Base-by-base conservation (phyloP, 2,888 invertebrate genomes). In the Pyralis farinalis region DNA sequence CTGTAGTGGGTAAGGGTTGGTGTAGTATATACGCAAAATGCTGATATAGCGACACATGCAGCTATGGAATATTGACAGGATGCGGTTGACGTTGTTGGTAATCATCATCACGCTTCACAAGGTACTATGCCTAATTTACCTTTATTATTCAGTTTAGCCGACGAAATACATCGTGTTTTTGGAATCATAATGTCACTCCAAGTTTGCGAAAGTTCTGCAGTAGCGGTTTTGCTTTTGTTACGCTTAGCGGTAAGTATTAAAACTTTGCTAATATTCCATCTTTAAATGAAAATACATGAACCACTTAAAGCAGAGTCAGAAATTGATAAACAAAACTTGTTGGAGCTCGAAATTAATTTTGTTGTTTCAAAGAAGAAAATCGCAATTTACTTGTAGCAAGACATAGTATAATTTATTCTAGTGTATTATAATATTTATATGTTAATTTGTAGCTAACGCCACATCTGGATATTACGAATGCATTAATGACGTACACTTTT, bases 111-210 rank as follows among this genome's bases (percentile, higher is more conserved):
- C n/a, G n/a, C n/a, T n/a, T n/a, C n/a, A n/a, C n/a, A n/a, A n/a
- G n/a, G n/a, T n/a, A n/a, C n/a, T n/a, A n/a, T 31, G 25, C 33
- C 43, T 43, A 33, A 47, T 40, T 31, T 31, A 29, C 38, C 28
- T 44, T 46, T 34, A 50, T 57, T 60, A 57, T 71, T 55, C 57
- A 84, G 86, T 55, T 74, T 86, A 53, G 67, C 72, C 40, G 71
- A 74, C 43, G 82, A 86, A 63, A 74, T 85, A 51, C 61, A 80
- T 57, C 77, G 80, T 58, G 70, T 84, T 58, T 86, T 86, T 46
- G 83, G 85, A 43, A 71, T 82, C 61, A 84, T 82, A 67, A 86
- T 87, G 85, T 85, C 85, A 52, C 71, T 86, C 47, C 83, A 85
- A 75, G 83, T 86, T 42, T 84, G 83, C 44, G 77, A 83, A 63